Percentiles rank a stretch among this genome's conserved stretches.
phyloP scores from a whole-genome alignment of 2,888 invertebrate species.

The Drosophila emarginata region DNA sequence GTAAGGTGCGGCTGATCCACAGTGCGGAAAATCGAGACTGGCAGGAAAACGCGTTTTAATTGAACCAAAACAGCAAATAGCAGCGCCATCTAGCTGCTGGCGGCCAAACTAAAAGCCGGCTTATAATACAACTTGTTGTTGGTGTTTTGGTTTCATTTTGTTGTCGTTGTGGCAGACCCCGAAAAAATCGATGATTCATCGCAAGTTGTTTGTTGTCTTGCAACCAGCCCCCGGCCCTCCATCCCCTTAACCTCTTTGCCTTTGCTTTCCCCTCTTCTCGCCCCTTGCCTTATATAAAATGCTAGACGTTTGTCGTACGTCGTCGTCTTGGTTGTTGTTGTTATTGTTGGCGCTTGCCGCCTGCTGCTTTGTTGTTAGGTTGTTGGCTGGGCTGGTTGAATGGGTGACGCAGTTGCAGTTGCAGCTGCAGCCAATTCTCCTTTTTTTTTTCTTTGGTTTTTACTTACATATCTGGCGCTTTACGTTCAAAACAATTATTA shows the following conservation, averaged over 20 bases:
- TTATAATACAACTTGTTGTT: constrained; percentile 40
- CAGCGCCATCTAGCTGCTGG: constrained; percentile 75
- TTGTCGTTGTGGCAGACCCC: constrained; percentile 44
- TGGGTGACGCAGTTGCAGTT: constrained; percentile 61
- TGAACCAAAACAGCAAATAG: constrained; percentile 60
- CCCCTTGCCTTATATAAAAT: constrained; percentile 45
- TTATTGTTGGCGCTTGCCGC: constrained; percentile 70
- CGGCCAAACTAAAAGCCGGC: constrained; percentile 61
- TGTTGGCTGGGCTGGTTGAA: constrained; percentile 36
- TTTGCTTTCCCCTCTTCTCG: constrained; percentile 21
- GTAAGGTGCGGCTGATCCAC: constrained; percentile 70
- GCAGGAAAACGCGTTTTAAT: constrained; percentile 71
- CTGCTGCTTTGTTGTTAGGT: constrained; percentile 57
- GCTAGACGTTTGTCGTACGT: constrained; percentile 71
- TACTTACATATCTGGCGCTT: constrained; percentile 48
- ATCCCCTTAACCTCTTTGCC: constrained; percentile 33
- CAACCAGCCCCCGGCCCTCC: constrained; percentile 34
- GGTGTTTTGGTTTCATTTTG: constrained; percentile 33
- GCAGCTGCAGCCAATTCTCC: constrained; percentile 73
- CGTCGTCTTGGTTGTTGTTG: constrained; percentile 9
- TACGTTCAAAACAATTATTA: constrained; percentile 79
- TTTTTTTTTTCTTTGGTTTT: constrained; percentile 45
- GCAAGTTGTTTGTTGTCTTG: constrained; percentile 67
- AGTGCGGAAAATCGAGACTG: constrained; percentile 46
- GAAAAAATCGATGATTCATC: constrained; percentile 76